phyloP scores from a whole-genome alignment of 2,797 vertebrate genomes.

The Nannoperca australis region DNA sequence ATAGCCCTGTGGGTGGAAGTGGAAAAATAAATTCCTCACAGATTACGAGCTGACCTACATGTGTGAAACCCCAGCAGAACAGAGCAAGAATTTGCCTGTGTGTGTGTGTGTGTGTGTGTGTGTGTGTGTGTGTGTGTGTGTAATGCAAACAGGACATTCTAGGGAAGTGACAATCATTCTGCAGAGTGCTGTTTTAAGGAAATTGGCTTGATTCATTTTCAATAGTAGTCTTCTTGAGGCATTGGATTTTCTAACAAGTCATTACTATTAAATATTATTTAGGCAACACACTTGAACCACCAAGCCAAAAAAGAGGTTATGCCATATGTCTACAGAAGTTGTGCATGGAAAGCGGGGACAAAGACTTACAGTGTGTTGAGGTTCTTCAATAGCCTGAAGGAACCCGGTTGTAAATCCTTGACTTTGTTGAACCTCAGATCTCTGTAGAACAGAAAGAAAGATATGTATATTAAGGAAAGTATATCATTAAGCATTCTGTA shows the following conservation, averaged over 20 bases:
- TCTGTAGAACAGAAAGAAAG: constrained; percentile 80
- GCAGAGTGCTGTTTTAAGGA: constrained; percentile 12
- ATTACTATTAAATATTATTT: neutral
- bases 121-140: constrained; percentile 42
- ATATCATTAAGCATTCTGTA: neutral
- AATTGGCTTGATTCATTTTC: constrained; percentile 17
- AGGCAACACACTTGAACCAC: neutral
- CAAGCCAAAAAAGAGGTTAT: neutral
- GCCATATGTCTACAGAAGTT: neutral
- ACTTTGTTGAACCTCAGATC: constrained; percentile 99
- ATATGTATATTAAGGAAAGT: neutral
- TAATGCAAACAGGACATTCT: constrained; percentile 35
- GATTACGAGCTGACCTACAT: constrained; percentile 73
- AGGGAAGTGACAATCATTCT: constrained; percentile 41
- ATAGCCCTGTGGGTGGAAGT: constrained; percentile 57
- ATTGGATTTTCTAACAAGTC: neutral
- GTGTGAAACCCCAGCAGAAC: constrained; percentile 60
- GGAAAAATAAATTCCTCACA: constrained; percentile 70
- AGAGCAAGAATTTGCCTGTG: constrained; percentile 31
- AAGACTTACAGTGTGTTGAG: constrained; percentile 91
- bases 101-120: constrained; percentile 33
- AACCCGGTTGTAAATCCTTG: constrained; percentile 93
- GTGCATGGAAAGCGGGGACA: neutral
- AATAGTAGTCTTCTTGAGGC: neutral
- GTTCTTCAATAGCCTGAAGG: constrained; percentile 92